Conservation (phyloP, 2,113 vertebrate genomes). For the Blennius ocellaris region DNA sequence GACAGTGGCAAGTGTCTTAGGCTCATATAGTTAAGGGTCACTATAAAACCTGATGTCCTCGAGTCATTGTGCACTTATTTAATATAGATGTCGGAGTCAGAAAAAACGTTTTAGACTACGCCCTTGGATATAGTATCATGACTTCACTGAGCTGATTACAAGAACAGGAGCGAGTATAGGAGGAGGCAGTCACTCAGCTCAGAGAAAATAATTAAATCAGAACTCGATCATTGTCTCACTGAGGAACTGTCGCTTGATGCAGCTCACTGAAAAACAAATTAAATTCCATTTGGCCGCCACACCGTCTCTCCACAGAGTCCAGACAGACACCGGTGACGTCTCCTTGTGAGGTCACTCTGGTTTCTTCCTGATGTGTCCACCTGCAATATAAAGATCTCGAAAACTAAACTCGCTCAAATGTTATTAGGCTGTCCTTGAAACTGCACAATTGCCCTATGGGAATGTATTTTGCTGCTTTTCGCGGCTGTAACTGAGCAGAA, state of each 20-base stretch:
- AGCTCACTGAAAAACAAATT: slow-evolving; percentile 18
- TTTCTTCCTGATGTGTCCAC: background rate
- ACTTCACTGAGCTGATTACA: slow-evolving; percentile 4
- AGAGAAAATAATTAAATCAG: slow-evolving; percentile 39
- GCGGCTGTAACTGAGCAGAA: no score
- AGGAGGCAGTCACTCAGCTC: slow-evolving; percentile 10
- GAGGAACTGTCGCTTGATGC: slow-evolving; percentile 23
- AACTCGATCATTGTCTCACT: slow-evolving; percentile 23
- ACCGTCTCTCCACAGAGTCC: background rate
- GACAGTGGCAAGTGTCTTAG: no score
- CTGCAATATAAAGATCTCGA: background rate
- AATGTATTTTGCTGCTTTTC: no score
- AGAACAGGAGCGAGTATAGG: background rate
- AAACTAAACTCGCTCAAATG: slow-evolving; percentile 5
- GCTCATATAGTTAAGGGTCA: no score
- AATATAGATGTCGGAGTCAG: background rate
- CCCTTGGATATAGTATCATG: background rate
- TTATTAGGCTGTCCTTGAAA: no score
- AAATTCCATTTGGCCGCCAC: slow-evolving; percentile 44
- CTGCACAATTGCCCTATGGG: no score
- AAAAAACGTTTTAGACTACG: background rate
- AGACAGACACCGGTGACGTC: background rate
- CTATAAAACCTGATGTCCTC: background rate
- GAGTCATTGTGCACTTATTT: background rate
- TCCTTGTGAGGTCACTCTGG: background rate